Evolutionary conservation across 2,888 invertebrate species (phyloP), one percentile per base, ranked within the genome.

Genomic region (Nomada ferruginata): DNA sequence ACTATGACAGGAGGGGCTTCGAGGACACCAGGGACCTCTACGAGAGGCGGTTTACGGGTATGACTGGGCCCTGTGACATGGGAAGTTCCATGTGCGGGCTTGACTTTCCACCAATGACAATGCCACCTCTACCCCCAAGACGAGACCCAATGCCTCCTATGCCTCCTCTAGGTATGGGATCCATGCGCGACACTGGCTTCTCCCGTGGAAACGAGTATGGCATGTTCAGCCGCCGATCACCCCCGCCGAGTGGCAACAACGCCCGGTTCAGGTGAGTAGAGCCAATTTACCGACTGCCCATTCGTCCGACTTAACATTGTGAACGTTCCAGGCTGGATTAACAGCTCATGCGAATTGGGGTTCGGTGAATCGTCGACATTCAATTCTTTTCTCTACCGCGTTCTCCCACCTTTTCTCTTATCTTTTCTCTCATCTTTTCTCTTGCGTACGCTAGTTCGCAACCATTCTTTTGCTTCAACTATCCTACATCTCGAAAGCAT

Each of bases 211-310:
- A 94, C 90, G 95, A 97, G 93, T 97, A 97, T 94, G 95, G 96
- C 89, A 97, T 97, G 96, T 97, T 97, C 94, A 97, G 97, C 94
- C 95, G 97, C 87, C 95, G 97, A 90, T 97, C 97, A 88, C 97
- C 97, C 89, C 97, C 97, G 74, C 94, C 94, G 68, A 92, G 92
- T 83, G 93, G 92, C 84, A 94, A 92, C 88, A 93, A 93, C 86
- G 93, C 93, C 85, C 89, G 94, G 89, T 94, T 94, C 91, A 94
- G 93, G 93, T 93, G 90, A 93, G 93, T 92, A 89, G 83, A 88
- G 77, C 72, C 79, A 80, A 76, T 74, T 71, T 82, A 86, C 82
- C 82, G 84, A 84, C 83, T 84, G 89, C 86, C 89, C 89, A 85
- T 88, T 88, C 91, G 91, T 91, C 92, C 91, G 88, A 91, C 92